phyloP scores from a whole-genome alignment of 2,888 invertebrate species.

The Spodoptera littoralis region DNA sequence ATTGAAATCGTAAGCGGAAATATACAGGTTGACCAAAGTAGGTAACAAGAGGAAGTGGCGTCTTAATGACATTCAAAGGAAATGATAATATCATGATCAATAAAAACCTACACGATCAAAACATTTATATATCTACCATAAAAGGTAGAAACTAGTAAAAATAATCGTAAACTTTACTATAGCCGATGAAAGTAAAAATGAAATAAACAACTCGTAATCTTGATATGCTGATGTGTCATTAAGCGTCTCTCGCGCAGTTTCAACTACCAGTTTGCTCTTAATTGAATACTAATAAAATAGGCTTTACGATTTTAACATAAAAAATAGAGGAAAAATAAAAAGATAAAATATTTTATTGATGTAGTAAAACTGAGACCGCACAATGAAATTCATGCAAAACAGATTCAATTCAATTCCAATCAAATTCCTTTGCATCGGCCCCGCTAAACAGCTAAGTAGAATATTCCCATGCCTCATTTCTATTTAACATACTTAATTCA shows the following conservation, averaged over 20 bases:
- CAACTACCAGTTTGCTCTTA: slow-evolving; percentile 44
- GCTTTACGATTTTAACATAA: slow-evolving; percentile 54
- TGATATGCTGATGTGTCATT: slow-evolving; percentile 38
- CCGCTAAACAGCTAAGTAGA: slow-evolving; percentile 61
- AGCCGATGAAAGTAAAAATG: slow-evolving; percentile 33
- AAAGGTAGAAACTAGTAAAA: slow-evolving; percentile 20
- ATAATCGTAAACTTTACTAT: slow-evolving; percentile 33
- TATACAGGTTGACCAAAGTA: no score
- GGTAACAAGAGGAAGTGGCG: neutral
- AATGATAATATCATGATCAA: slow-evolving; percentile 5
- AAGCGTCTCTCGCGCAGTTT: slow-evolving; percentile 38
- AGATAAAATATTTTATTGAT: slow-evolving; percentile 60
- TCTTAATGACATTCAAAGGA: neutral
- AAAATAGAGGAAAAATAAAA: slow-evolving; percentile 47
- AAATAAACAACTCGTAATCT: slow-evolving; percentile 43
- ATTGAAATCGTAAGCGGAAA: no score
- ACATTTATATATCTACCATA: slow-evolving; percentile 25
- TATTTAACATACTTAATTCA: slow-evolving; percentile 80
- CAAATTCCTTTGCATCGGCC: slow-evolving; percentile 61
- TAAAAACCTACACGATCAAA: slow-evolving; percentile 14
- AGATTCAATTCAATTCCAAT: slow-evolving; percentile 68
- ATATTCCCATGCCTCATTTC: slow-evolving; percentile 79
- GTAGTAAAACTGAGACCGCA: slow-evolving; percentile 53
- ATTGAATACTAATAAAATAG: slow-evolving; percentile 57
- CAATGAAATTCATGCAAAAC: slow-evolving; percentile 57